These are phyloP conservation scores for Aethes cnicana DNA, from an alignment of 2,888 invertebrate species.

Conservation along the genomic window DNA sequence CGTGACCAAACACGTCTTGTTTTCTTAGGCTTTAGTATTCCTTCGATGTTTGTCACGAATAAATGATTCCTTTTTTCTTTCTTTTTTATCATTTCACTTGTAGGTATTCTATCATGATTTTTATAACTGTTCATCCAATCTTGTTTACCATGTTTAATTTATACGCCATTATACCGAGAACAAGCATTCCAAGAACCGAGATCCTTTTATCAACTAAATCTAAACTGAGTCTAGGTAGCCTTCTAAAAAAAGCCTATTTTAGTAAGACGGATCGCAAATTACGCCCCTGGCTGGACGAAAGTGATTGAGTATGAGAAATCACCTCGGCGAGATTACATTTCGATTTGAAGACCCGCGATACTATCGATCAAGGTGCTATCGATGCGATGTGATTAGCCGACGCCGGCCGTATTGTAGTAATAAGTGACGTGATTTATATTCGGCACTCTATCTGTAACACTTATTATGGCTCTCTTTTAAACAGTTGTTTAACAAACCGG, in stretches of 20 bases:
- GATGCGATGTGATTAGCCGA: constrained; percentile 40
- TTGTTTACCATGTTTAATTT: too few species aligned
- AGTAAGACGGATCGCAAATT: constrained; percentile 74
- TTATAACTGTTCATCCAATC: too few species aligned
- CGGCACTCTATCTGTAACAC: neutral
- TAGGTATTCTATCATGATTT: too few species aligned
- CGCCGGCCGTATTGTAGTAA: constrained; percentile 36
- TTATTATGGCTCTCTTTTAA: too few species aligned
- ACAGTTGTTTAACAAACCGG: too few species aligned
- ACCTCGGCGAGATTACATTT: constrained; percentile 60
- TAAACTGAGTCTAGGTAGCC: constrained; percentile 10
- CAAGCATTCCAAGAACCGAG: neutral
- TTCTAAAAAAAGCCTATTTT: constrained; percentile 55
- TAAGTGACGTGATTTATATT: constrained; percentile 35
- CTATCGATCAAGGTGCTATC: constrained; percentile 48
- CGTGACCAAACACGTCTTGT: too few species aligned
- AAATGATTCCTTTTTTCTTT: too few species aligned
- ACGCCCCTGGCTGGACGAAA: constrained; percentile 51
- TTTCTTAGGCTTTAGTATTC: too few species aligned
- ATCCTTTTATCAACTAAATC: too few species aligned
- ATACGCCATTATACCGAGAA: neutral
- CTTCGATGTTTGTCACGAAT: too few species aligned
- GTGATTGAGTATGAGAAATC: constrained; percentile 80
- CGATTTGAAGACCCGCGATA: constrained; percentile 41
- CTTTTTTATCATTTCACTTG: too few species aligned